Evolutionary conservation across 2,797 vertebrate genomes (phyloP), one percentile per base, ranked within the genome.

Genomic region (Lithobates sylvaticus): DNA sequence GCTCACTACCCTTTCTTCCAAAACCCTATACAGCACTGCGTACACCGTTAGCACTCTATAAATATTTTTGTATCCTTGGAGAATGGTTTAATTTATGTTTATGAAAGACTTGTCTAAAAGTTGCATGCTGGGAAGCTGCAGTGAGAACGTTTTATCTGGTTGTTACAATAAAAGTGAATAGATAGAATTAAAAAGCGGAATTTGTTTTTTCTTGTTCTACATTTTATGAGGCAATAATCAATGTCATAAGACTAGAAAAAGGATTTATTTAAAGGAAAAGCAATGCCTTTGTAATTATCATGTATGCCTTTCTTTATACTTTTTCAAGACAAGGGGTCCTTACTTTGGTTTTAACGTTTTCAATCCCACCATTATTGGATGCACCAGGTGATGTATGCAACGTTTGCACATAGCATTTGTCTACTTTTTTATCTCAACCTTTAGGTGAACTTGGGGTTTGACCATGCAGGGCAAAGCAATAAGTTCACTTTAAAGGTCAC

Each of bases 41-140:
- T 21, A 71, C 69, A 61, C 79, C 36, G 68, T 72, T 34, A n/a
- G 79, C 79, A 81, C 79, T 72, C 79, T 72, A 61, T 61, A 21
- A 78, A 78, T 78, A 72, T 81, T 81, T 81, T 81, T 81, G 79
- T 81, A 81, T 72, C 27, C 23, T 71, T 3, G 1, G 21, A 81
- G 47, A 61, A 70, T 81, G 58, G 78, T 81, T 39, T 81, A 58
- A 81, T 72, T 81, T 81, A 81, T 81, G 44, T 58, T 58, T 71
- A 70, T 71, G 54, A n/a, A 26, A 34, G n/a, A 71, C 29, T 61
- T 50, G 71, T 32, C 58, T n/a, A 10, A 36, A 58, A 15, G 10
- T 32, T n/a, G 61, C 78, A 23, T 18, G 68, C 26, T 23, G 4
- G 23, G 36, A 16, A 64, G 80, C 34, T 65, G 50, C 34, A 4